Evolutionary conservation across 2,888 invertebrate species (phyloP).

Genomic region (Pachliopta kotzebuea): DNA sequence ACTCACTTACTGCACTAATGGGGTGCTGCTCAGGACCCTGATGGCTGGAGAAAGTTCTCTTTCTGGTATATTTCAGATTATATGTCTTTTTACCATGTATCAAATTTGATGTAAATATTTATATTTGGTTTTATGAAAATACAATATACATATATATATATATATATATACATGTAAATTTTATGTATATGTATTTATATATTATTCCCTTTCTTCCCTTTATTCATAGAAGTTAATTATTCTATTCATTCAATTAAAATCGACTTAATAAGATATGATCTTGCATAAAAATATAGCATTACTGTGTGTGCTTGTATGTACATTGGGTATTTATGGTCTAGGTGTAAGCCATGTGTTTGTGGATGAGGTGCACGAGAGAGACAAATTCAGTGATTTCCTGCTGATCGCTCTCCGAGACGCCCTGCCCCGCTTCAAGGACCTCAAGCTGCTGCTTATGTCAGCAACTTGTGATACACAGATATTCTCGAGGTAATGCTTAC

Average conservation of each 20-base stretch:
- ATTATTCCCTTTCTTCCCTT: no score
- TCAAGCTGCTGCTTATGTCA: conserved; percentile 95
- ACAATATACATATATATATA: no score
- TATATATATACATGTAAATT: no score
- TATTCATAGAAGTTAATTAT: no score
- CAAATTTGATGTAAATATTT: no score
- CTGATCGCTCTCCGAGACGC: conserved; percentile 91
- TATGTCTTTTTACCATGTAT: no score
- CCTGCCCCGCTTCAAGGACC: conserved; percentile 83
- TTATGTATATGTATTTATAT: no score
- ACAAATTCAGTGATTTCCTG: conserved; percentile 95
- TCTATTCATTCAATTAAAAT: no score
- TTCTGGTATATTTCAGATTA: conserved; percentile 49
- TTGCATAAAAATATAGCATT: no score
- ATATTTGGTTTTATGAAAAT: no score
- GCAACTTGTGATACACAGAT: conserved; percentile 93
- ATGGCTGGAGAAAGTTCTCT: conserved; percentile 89
- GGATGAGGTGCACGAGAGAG: conserved; percentile 98
- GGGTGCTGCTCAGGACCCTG: conserved; percentile 92
- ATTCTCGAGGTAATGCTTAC: conserved; percentile 81
- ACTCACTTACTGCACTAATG: conserved; percentile 95
- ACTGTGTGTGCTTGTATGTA: not conserved
- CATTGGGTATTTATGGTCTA: conserved; percentile 32
- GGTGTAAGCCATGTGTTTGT: conserved; percentile 92
- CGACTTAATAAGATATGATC: no score